Evolutionary conservation across 1,140 invertebrate genomes (phyloP).

Genomic region (Physella acuta): DNA sequence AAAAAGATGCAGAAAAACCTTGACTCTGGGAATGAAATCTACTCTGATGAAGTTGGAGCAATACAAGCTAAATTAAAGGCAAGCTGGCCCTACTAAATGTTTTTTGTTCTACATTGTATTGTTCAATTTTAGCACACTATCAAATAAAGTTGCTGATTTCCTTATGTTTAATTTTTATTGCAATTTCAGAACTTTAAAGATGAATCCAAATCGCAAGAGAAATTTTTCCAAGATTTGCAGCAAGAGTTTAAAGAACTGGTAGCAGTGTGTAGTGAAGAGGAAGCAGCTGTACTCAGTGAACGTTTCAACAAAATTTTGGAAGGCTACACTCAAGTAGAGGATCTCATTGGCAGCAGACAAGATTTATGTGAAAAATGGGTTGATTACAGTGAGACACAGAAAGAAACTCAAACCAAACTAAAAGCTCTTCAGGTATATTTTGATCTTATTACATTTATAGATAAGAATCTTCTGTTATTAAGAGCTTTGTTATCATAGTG

Average conservation of each 20-base stretch:
- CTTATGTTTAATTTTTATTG: too few relatives aligned
- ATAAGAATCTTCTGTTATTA: too few relatives aligned
- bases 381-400: slow-evolving; percentile 75
- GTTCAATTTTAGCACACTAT: too few relatives aligned
- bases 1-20: slow-evolving; percentile 74
- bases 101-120: not conserved
- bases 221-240: slow-evolving; percentile 58
- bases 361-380: slow-evolving; percentile 82
- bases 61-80: slow-evolving; percentile 76
- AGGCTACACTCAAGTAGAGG: slow-evolving; percentile 70
- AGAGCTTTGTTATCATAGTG: too few relatives aligned
- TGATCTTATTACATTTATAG: not conserved
- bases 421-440: slow-evolving; percentile 11
- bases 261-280: slow-evolving; percentile 69
- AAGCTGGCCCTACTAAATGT: too few relatives aligned
- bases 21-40: slow-evolving; percentile 77
- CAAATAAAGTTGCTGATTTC: too few relatives aligned
- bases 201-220: slow-evolving; percentile 50
- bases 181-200: slow-evolving; percentile 45
- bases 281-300: slow-evolving; percentile 72
- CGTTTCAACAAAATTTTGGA: slow-evolving; percentile 74
- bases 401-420: slow-evolving; percentile 69
- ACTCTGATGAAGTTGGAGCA: slow-evolving; percentile 76
- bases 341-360: slow-evolving; percentile 68
- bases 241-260: slow-evolving; percentile 80